Conservation (phyloP, 1,140 invertebrate species). For the Aphis craccivora region DNA sequence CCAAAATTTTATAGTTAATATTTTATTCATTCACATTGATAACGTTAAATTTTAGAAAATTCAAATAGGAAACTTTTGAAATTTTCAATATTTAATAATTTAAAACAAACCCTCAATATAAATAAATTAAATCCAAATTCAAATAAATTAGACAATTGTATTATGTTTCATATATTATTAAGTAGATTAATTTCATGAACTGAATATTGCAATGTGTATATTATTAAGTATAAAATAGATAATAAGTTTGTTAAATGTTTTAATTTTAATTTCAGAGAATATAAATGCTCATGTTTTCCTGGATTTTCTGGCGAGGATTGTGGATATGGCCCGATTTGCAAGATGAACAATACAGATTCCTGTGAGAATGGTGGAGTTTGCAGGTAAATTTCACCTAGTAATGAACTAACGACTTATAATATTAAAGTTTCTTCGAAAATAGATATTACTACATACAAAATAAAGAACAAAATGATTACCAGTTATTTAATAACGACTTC, state of each 20-base stretch:
- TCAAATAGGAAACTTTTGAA: background rate
- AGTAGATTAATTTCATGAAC: too few relatives aligned
- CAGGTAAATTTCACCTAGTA: slow-evolving; percentile 70
- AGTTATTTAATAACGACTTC: too few relatives aligned
- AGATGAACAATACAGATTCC: slow-evolving; percentile 67
- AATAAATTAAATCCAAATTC: too few relatives aligned
- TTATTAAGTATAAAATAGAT: background rate
- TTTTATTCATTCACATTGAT: background rate
- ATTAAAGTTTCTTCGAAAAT: background rate
- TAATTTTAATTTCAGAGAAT: slow-evolving; percentile 61
- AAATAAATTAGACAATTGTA: too few relatives aligned
- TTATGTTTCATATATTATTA: too few relatives aligned
- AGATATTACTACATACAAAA: background rate
- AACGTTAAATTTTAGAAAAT: background rate
- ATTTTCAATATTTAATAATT: too few relatives aligned
- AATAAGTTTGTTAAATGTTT: background rate
- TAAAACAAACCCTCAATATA: too few relatives aligned
- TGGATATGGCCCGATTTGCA: slow-evolving; percentile 76
- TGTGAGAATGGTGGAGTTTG: slow-evolving; percentile 80
- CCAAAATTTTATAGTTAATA: background rate
- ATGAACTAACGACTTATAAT: background rate
- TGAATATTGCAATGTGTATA: too few relatives aligned
- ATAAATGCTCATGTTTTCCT: slow-evolving; percentile 76
- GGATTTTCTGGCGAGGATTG: slow-evolving; percentile 77
- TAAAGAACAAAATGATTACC: background rate